Conservation (phyloP, 2,888 invertebrate species). For the Cremastinae sp. region DNA sequence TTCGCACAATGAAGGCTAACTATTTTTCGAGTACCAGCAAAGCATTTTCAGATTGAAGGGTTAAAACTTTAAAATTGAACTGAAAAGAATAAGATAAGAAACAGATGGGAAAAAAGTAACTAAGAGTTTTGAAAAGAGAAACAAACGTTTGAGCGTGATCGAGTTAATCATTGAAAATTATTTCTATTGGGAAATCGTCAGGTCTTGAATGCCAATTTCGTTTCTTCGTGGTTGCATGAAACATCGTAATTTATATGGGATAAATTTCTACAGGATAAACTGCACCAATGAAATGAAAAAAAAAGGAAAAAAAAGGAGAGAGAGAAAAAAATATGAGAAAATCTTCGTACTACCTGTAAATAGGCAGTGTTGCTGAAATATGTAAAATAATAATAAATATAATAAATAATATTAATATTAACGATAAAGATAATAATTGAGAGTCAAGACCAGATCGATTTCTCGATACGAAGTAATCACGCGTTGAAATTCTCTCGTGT, state of each 20-base stretch:
- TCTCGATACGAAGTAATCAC: constrained; percentile 58
- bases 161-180: constrained; percentile 38
- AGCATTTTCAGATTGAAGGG: constrained; percentile 57
- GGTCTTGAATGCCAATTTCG: constrained; percentile 34
- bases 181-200: constrained; percentile 48
- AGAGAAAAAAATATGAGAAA: constrained; percentile 2
- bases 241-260: constrained; percentile 12
- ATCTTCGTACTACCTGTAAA: constrained; percentile 45
- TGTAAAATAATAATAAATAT: constrained; percentile 21
- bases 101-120: constrained; percentile 1
- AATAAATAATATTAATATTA: constrained; percentile 13
- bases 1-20: constrained; percentile 44
- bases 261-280: constrained; percentile 36
- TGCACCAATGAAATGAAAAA: constrained; percentile 16
- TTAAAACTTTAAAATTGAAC: not conserved
- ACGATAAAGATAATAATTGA: constrained; percentile 16
- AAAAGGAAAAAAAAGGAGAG: no score
- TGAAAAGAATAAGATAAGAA: constrained; percentile 10
- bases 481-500: constrained; percentile 64
- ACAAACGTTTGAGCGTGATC: constrained; percentile 41
- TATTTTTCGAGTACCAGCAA: constrained; percentile 47
- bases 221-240: constrained; percentile 20
- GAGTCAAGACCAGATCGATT: constrained; percentile 55
- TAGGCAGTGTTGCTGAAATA: constrained; percentile 37
- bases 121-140: not conserved